Conservation (phyloP, 2,797 vertebrate genomes). For the Hirundo rustica region DNA sequence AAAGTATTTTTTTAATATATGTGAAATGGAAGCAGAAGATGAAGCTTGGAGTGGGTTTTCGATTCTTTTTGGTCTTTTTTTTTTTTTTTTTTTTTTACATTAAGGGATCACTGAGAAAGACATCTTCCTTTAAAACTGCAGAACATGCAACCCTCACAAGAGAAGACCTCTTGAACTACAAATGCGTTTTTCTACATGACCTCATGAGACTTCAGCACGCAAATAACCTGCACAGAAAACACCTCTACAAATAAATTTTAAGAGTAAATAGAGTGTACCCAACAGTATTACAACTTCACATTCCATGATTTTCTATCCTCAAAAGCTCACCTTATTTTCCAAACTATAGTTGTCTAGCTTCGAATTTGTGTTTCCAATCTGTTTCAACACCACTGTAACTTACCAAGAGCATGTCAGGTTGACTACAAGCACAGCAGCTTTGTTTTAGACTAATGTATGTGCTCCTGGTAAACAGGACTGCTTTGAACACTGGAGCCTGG, state of each 20-base stretch:
- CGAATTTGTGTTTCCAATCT: neutral
- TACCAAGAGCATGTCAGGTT: neutral
- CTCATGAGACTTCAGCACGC: neutral
- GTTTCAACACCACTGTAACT: neutral
- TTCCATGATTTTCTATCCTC: neutral
- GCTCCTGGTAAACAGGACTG: neutral
- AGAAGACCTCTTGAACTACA: constrained; percentile 2
- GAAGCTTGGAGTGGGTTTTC: neutral
- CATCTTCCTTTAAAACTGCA: neutral
- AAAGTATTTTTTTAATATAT: neutral
- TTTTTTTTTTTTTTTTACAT: neutral
- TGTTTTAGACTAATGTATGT: neutral
- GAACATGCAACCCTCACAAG: neutral
- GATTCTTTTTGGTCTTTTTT: neutral
- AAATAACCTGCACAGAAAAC: constrained; percentile 6
- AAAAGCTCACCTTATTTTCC: neutral
- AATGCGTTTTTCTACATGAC: constrained; percentile 20
- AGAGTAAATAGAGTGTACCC: neutral
- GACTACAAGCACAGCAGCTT: neutral
- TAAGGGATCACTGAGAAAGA: neutral
- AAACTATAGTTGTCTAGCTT: neutral
- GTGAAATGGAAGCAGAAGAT: neutral
- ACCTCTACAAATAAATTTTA: neutral
- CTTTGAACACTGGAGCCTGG: neutral
- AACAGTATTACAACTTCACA: neutral